These are phyloP conservation scores for Lagodon rhomboides DNA, from an alignment of 2,797 vertebrate genomes.

Conservation along the genomic window DNA sequence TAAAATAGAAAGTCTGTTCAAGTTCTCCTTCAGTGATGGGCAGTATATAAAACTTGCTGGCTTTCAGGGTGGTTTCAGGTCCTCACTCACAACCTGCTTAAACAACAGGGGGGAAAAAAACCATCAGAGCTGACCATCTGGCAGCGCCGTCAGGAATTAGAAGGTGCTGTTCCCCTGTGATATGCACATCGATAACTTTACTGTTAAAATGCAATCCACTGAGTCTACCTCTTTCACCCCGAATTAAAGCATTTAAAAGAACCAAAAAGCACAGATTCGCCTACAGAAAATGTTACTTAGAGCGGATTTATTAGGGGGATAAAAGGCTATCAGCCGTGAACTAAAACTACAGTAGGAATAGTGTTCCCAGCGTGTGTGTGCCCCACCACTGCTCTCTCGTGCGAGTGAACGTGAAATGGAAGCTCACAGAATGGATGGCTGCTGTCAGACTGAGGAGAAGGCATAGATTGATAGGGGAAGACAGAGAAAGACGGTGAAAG, in stretches of 20 bases:
- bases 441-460: slow-evolving; percentile 56
- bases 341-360: slow-evolving; percentile 3
- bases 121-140: slow-evolving; percentile 46
- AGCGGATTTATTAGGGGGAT: slow-evolving; percentile 16
- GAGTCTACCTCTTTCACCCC: slow-evolving; percentile 5
- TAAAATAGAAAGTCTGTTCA: not conserved
- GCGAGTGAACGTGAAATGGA: slow-evolving; percentile 36
- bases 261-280: not conserved
- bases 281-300: slow-evolving; percentile 10
- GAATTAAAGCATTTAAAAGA: slow-evolving; percentile 38
- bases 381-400: slow-evolving; percentile 13
- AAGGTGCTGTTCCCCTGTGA: slow-evolving; percentile 18
- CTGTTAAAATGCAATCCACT: slow-evolving; percentile 20
- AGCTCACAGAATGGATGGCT: slow-evolving; percentile 58
- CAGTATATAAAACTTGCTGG: not conserved
- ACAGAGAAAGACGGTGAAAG: slow-evolving; percentile 49
- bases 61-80: no score
- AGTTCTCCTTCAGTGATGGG: not conserved
- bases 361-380: slow-evolving; percentile 5
- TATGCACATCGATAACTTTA: not conserved
- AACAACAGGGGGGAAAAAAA: not conserved
- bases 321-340: not conserved
- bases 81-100: not conserved
- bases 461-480: slow-evolving; percentile 46
- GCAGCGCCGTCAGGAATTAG: slow-evolving; percentile 7